phyloP scores from a whole-genome alignment of 2,797 vertebrate species.

The Ptychadena robeensis region DNA sequence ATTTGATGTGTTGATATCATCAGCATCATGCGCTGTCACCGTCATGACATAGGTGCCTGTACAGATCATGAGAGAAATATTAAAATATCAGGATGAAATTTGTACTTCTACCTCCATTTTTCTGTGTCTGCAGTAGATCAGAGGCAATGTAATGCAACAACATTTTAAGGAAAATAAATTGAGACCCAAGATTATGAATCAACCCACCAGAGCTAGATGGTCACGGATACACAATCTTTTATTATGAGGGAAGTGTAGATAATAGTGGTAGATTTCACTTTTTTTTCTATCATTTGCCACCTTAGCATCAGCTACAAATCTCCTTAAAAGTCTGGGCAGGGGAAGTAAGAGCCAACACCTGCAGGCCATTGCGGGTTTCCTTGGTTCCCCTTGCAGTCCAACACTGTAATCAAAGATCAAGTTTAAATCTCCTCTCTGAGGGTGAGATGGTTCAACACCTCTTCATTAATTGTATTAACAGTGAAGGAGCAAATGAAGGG shows the following conservation, averaged over 20 bases:
- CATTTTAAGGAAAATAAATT: too few relatives aligned
- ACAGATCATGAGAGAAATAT: too few relatives aligned
- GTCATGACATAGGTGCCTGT: constrained; percentile 96
- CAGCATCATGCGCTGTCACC: constrained; percentile 88
- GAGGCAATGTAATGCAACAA: too few relatives aligned
- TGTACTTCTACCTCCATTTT: too few relatives aligned
- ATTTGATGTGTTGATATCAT: constrained; percentile 90
- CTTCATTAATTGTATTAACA: constrained; percentile 72
- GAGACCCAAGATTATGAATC: too few relatives aligned
- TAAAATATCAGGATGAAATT: too few relatives aligned
- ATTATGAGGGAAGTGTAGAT: accelerated
- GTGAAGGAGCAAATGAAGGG: constrained; percentile 49
- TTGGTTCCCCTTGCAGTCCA: background rate
- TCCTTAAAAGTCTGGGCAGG: background rate
- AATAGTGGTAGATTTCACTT: too few relatives aligned
- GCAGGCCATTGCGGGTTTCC: background rate
- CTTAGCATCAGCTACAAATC: background rate
- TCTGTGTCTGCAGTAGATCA: too few relatives aligned
- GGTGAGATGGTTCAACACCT: constrained; percentile 65
- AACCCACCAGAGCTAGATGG: too few relatives aligned
- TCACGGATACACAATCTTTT: too few relatives aligned
- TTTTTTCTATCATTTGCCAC: too few relatives aligned
- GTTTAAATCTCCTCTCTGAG: constrained; percentile 52
- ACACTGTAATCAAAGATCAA: constrained; percentile 45
- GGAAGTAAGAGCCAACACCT: background rate